Evolutionary conservation across 35 echinoderm and acorn worm species (phyloP), one percentile per base, ranked within the genome.

Genomic region (Heliocidaris tuberculata): DNA sequence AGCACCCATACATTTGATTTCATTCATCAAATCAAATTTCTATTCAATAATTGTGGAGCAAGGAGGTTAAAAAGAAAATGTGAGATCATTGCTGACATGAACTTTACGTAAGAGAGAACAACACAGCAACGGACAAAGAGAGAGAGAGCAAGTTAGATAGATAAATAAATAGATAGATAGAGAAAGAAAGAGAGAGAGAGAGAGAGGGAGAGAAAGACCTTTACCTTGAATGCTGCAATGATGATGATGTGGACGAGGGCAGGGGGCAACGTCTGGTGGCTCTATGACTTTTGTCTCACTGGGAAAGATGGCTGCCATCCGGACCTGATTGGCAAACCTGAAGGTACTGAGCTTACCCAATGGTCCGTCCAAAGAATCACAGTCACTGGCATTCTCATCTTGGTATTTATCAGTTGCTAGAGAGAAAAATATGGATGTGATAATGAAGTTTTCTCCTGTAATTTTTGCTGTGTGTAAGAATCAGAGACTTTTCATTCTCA

Each of bases 361-460:
- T 27, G 93, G 49, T 15, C 95, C 97, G 71, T 99, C 98, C 70
- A 99, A 90, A 16, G 96, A 97, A 32, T 97, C 96, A 42, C 95
- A 97, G 50, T 99, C 98, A 88, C 98, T 99, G 31, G 87, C 61
- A 78, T 99, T 99, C 49, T 98, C 96, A 17, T 86, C 94, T 35
- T 97, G 97, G 86, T 96, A 98, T 70, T 98, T 98, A 50, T 97
- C 96, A 1, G 97, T 98, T 13, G 97, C 97, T 96, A 92, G 3
- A 88, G 31, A 48, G 31, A 89, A 32, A 32, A 89, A 5, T 19
- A 42, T 24, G 21, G 21, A 47, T 88, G 86, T 87, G 86, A 30
- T 87, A 17, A 31, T 31, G 35, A 9, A 13, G 21, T 88, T 88
- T 56, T 56, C 52, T 13, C 52, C 52, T 56, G 52, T 1, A 10